Base-by-base conservation (phyloP, 23 tunicate species). In the Oikopleura vanhoeffeni region DNA sequence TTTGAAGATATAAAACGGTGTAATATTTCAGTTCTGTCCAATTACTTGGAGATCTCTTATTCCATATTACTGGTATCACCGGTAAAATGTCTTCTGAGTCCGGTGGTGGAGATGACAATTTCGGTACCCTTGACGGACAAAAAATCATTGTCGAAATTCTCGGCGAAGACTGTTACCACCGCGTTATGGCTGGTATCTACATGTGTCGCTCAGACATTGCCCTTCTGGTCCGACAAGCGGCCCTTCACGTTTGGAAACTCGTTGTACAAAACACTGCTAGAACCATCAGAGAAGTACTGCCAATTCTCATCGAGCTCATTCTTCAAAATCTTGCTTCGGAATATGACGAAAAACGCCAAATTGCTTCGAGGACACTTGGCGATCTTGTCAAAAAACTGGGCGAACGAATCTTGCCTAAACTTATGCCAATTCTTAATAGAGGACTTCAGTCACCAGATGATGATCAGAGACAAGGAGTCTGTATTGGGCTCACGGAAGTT, bases 231-330 rank as follows among this genome's bases (percentile, higher is more conserved):
- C 86, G 98, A 40, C 94, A 89, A 83, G 76, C 94, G 0, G 91
- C 98, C 18, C 86, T 93, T 18, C 98, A 93, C 41, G 91, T 93
- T 32, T 93, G 98, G 98, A 93, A 93, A 89, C 88, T 93, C 36
- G 86, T 93, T 39, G 94, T 93, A 67, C 94, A 93, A 27, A 93
- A 93, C 88, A 93, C 98, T 0, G 91, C 98, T 0, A 83, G 98
- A 39, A 84, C 90, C 0, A 84, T 93, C 40, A 76, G 98, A n/a
- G 98, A 93, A 76, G 90, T 93, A 35, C 86, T 93, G 0, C 98
- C 98, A 28, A 90, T 91, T 0, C 57, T 93, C 67, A 87, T 93
- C 85, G 88, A 88, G 41, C 86, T 89, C 27, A 67, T 93, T 41
- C 88, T 93, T 24, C 85, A 88, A 28, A 86, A 88, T 67, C 85